phyloP scores from a whole-genome alignment of 2,888 invertebrate genomes.

The Chrysomela aeneicollis region DNA sequence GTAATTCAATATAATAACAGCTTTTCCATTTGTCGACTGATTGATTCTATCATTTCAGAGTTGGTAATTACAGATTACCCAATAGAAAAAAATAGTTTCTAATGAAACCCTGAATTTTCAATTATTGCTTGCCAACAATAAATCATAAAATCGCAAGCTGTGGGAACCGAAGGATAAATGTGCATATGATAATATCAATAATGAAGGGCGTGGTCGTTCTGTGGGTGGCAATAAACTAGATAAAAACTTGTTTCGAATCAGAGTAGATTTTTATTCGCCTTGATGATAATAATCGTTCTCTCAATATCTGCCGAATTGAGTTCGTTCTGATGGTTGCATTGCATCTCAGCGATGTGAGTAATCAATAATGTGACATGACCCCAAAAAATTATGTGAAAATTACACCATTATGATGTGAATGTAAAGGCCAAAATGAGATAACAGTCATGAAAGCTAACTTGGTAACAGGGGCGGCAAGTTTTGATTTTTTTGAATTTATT shows the following conservation, averaged over 20 bases:
- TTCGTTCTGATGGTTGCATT: background rate
- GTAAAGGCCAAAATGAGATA: no score
- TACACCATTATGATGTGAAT: no score
- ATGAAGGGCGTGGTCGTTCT: conserved; percentile 37
- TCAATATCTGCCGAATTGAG: conserved; percentile 16
- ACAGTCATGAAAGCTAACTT: no score
- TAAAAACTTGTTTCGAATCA: conserved; percentile 31
- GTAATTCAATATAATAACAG: background rate
- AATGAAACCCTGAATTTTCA: conserved; percentile 31
- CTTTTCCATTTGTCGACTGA: conserved; percentile 20
- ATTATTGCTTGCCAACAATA: conserved; percentile 27
- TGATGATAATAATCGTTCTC: conserved; percentile 25
- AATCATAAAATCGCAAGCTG: conserved; percentile 37
- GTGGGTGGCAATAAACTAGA: conserved; percentile 38
- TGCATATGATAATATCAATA: conserved; percentile 39
- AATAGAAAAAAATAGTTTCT: conserved; percentile 13
- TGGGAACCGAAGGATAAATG: conserved; percentile 43
- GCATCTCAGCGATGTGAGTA: no score
- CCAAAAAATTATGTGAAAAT: no score
- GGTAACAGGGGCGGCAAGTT: no score
- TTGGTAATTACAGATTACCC: conserved; percentile 21
- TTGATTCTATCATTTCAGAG: conserved; percentile 30
- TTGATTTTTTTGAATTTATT: no score
- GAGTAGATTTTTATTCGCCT: conserved; percentile 19
- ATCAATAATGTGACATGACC: no score